Evolutionary conservation across 2,797 vertebrate genomes (phyloP).

Genomic region (Lagothrix lagotricha): DNA sequence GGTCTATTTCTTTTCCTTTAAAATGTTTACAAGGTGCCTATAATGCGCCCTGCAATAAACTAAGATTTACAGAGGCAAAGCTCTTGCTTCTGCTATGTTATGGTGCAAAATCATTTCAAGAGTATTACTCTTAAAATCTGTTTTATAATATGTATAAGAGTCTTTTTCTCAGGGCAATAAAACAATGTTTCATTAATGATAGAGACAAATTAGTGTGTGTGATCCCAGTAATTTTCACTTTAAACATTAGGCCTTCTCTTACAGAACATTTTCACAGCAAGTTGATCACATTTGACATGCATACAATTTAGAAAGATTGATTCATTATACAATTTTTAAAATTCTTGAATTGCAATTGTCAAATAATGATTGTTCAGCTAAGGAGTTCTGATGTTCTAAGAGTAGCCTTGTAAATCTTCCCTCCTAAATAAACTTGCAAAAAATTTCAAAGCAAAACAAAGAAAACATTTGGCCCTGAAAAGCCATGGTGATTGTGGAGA

Average conservation of each 20-base stretch:
- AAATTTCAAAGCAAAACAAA: constrained; percentile 70
- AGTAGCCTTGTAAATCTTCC: constrained; percentile 78
- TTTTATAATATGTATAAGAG: constrained; percentile 26
- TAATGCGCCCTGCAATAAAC: accelerated
- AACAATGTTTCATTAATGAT: constrained; percentile 74
- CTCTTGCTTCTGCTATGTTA: not conserved
- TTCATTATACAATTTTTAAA: constrained; percentile 73
- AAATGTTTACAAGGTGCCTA: not conserved
- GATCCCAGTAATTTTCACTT: constrained; percentile 60
- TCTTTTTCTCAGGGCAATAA: constrained; percentile 66
- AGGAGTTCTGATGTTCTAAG: constrained; percentile 68
- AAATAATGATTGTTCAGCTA: constrained; percentile 65
- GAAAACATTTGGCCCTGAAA: constrained; percentile 52
- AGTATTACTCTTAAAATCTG: constrained; percentile 16
- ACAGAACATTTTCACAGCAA: constrained; percentile 40
- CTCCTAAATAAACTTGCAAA: constrained; percentile 62
- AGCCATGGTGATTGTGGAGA: constrained; percentile 51
- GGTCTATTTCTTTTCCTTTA: not conserved
- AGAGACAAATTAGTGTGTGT: constrained; percentile 49
- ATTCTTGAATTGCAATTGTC: constrained; percentile 72
- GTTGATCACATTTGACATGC: constrained; percentile 73
- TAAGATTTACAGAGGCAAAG: not conserved
- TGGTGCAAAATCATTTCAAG: constrained; percentile 30
- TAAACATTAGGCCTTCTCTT: constrained; percentile 44
- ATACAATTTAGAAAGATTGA: constrained; percentile 69